These are phyloP conservation scores for Calcarius lapponicus DNA, from an alignment of 2,797 vertebrate species.

Conservation along the genomic window DNA sequence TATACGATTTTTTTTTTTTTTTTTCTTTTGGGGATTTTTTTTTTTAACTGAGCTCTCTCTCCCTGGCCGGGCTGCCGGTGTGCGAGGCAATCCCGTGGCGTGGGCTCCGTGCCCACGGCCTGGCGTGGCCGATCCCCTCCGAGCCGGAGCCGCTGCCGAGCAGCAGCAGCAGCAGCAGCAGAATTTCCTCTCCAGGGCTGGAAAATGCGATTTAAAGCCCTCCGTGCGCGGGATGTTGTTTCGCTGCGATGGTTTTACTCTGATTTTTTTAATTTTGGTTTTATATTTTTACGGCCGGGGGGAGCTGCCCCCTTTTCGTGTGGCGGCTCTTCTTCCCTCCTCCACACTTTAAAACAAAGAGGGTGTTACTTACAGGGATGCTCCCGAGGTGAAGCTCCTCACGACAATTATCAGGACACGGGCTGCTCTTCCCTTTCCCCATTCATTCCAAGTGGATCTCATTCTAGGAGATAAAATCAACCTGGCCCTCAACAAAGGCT, in stretches of 20 bases:
- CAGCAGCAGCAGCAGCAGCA: background rate
- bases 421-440: conserved; percentile 11
- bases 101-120: background rate
- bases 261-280: background rate
- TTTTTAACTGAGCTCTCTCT: background rate
- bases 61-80: background rate
- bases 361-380: background rate
- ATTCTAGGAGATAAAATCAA: conserved; percentile 71
- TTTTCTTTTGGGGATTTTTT: too few species aligned
- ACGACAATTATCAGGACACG: background rate
- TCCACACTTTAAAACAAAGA: conserved; percentile 1
- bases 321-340: background rate
- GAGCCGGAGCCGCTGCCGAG: background rate
- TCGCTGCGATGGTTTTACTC: background rate
- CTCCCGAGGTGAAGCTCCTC: conserved; percentile 29
- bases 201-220: background rate
- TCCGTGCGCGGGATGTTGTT: background rate
- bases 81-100: background rate
- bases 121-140: background rate
- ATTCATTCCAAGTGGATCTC: conserved; percentile 50
- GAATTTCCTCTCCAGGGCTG: background rate
- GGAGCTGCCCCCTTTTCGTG: background rate
- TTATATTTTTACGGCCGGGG: background rate
- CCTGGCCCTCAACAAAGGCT: conserved; percentile 73
- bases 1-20: background rate